A percentile compares a stretch with the other conserved stretches of the same genome.
These are phyloP conservation scores for Pandemis cinnamomeana DNA, from an alignment of 2,888 invertebrate genomes.

Conservation along the genomic window DNA sequence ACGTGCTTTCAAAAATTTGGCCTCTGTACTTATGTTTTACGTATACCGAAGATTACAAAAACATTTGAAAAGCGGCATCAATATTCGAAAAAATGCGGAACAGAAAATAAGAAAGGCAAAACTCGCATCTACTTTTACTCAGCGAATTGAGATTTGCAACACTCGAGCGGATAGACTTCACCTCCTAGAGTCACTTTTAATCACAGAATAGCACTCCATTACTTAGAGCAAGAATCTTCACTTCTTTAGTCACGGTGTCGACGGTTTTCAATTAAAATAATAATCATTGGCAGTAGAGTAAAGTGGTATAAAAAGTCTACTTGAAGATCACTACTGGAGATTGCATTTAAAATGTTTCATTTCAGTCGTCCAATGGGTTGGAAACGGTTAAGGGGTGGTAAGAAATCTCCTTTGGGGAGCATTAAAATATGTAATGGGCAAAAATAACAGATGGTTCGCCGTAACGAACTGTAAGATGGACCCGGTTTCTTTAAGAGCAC, in stretches of 20 bases:
- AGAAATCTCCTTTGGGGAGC: slow-evolving; percentile 66
- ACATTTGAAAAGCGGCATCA: no score
- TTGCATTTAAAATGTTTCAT: slow-evolving; percentile 76
- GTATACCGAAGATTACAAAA: no score
- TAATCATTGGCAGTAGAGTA: slow-evolving; percentile 49
- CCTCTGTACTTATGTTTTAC: no score
- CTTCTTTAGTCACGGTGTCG: slow-evolving; percentile 10
- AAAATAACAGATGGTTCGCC: slow-evolving; percentile 80
- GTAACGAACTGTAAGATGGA: slow-evolving; percentile 77
- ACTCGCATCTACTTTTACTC: neutral
- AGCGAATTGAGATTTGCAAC: neutral
- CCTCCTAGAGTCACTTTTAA: slow-evolving; percentile 1
- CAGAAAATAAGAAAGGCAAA: neutral
- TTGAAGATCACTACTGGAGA: slow-evolving; percentile 57
- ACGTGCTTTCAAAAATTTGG: no score
- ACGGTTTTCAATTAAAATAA: slow-evolving; percentile 46
- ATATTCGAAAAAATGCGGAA: neutral
- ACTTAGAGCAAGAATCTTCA: slow-evolving; percentile 5
- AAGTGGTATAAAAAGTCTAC: slow-evolving; percentile 46
- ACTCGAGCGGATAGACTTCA: neutral
- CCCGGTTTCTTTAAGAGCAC: slow-evolving; percentile 63
- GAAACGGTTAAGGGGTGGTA: slow-evolving; percentile 69
- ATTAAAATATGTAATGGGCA: slow-evolving; percentile 81
- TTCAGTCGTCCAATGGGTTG: slow-evolving; percentile 73
- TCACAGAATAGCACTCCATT: slow-evolving; percentile 4